Evolutionary conservation across 2,797 vertebrate genomes (phyloP).

Genomic region (Acomys russatus): DNA sequence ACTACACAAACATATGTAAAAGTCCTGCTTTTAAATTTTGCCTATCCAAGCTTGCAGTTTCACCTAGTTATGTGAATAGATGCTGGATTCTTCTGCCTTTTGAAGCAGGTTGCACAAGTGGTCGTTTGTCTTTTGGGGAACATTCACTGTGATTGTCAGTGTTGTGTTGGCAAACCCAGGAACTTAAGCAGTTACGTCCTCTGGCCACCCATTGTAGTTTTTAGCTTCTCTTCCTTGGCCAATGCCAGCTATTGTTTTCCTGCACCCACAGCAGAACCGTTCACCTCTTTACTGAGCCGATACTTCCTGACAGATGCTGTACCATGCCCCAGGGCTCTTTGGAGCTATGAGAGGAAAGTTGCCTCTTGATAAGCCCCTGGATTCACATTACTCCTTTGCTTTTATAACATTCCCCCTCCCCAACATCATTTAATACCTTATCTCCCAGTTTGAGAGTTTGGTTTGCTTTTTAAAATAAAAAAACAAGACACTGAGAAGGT

Average conservation of each 20-base stretch:
- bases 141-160: background rate
- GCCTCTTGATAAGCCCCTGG: background rate
- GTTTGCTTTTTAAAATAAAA: constrained; percentile 39
- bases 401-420: background rate
- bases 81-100: background rate
- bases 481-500: background rate
- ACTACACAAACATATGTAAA: background rate
- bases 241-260: background rate
- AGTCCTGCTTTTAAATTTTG: background rate
- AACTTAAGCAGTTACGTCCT: constrained; percentile 20
- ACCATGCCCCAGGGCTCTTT: background rate
- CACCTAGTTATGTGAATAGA: background rate
- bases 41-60: background rate
- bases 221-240: background rate
- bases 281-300: background rate
- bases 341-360: constrained; percentile 5
- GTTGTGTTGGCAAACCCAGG: background rate
- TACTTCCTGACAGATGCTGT: background rate
- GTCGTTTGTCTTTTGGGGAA: background rate
- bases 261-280: background rate
- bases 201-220: background rate
- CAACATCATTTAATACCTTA: constrained; percentile 15
- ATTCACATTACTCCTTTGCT: background rate
- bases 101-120: constrained; percentile 2
- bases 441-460: background rate